A percentile compares a stretch with the other conserved stretches of the same genome.
Evolutionary conservation across 1,140 invertebrate species (phyloP).

Genomic region (Aphelinus certus): DNA sequence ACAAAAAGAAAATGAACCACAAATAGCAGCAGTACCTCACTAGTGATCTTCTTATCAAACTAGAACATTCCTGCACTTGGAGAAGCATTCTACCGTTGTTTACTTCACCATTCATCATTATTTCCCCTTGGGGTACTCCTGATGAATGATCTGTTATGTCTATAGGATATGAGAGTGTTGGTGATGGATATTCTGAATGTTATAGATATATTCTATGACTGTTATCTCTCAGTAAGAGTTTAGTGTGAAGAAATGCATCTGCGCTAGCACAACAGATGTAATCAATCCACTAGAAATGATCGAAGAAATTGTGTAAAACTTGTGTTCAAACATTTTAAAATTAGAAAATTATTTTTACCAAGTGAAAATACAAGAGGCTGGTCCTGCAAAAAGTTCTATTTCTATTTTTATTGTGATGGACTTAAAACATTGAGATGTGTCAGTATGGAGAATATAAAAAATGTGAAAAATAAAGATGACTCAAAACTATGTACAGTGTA

Average conservation of each 20-base stretch:
- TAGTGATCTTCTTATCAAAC: constrained; percentile 39
- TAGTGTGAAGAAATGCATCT: constrained; percentile 6
- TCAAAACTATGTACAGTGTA: constrained; percentile 28
- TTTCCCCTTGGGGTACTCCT: not conserved
- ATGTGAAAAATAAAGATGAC: not conserved
- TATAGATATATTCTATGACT: constrained; percentile 7
- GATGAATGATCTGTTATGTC: not conserved
- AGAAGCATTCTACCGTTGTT: constrained; percentile 5
- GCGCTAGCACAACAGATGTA: not conserved
- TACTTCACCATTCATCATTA: not conserved
- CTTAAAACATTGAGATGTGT: not conserved
- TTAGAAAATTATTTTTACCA: not conserved
- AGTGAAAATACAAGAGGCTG: constrained; percentile 8
- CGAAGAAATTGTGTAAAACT: not conserved
- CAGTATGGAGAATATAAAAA: not conserved
- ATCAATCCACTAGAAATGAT: not conserved
- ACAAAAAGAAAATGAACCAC: constrained; percentile 33
- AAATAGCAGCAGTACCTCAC: constrained; percentile 26
- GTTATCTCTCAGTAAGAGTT: constrained; percentile 10
- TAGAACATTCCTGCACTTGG: constrained; percentile 36
- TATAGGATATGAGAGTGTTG: constrained; percentile 4
- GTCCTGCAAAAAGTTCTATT: constrained; percentile 11
- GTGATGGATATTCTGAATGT: constrained; percentile 3
- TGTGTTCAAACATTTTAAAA: constrained; percentile 5
- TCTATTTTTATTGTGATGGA: constrained; percentile 29